A percentile compares a stretch with the other conserved stretches of the same genome.
Evolutionary conservation across 2,113 vertebrate genomes (phyloP).

Genomic region (Mustela nigripes): DNA sequence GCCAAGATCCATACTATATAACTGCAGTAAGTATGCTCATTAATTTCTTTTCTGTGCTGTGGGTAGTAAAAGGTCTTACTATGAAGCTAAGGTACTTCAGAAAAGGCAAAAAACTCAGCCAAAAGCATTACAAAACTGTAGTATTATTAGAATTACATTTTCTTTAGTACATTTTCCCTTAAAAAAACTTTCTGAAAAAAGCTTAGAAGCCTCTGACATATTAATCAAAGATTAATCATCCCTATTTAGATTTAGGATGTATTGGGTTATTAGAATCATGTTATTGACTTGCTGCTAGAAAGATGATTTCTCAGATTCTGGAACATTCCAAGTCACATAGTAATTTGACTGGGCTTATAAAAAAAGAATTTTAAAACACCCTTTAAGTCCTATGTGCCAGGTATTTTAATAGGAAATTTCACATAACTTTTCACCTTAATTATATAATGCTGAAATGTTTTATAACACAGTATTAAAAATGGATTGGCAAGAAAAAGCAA

Average conservation of each 20-base stretch:
- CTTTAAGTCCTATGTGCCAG: neutral
- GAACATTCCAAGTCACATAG: neutral
- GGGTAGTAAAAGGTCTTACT: neutral
- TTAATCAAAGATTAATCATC: slow-evolving; percentile 39
- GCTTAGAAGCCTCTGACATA: neutral
- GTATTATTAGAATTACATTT: neutral
- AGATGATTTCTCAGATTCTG: slow-evolving; percentile 3
- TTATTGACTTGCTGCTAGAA: slow-evolving; percentile 37
- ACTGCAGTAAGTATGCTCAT: neutral
- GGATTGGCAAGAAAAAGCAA: neutral
- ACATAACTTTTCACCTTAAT: neutral
- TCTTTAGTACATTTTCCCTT: neutral
- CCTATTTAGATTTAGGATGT: neutral
- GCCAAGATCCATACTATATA: neutral
- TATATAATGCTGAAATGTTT: neutral
- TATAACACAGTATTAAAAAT: neutral
- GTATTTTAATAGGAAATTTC: slow-evolving; percentile 47
- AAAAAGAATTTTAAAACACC: neutral
- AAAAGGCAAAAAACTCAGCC: neutral
- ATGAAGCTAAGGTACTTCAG: neutral
- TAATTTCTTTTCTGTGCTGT: neutral
- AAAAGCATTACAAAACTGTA: neutral
- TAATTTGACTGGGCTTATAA: neutral
- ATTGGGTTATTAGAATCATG: slow-evolving; percentile 3
- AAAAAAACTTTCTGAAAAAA: neutral